Evolutionary conservation across 2,888 invertebrate genomes (phyloP), one percentile per base, ranked within the genome.

Genomic region (Drosophila neonasuta): DNA sequence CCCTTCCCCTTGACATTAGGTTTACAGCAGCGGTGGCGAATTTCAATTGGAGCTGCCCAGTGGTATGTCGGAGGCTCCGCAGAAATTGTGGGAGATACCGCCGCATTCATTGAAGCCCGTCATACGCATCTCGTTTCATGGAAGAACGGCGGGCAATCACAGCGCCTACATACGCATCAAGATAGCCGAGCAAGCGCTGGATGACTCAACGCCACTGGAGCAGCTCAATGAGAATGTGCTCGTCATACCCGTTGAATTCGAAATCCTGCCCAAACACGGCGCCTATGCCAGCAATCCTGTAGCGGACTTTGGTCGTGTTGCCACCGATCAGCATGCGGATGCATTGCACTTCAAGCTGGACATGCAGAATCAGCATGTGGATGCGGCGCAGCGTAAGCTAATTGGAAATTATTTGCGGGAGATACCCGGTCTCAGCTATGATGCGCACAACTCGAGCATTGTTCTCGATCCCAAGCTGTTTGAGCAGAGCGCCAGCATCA

Each of bases 11-110:
- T 24, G 24, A 24, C 34, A 4, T 52, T 20, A 96, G 92, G 94
- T 96, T 78, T 96, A 95, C 91, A 95, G 95, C 89, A 97, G 97
- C 90, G 97, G 97, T 65, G 95, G 96, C 52, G 96, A 97, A 89
- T 95, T 99, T 91, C 95, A 95, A 91, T 92, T 99, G 81, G 96
- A 97, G 91, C 91, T 97, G 89, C 97, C 98, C 64, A 90, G 88
- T 45, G 96, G 95, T 55, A 95, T 95, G 70, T 92, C 93, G 65
- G 95, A 96, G 88, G 97, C 96, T 58, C 94, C 96, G 54, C 95
- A 95, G 88, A 94, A 94, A 84, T 91, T 97, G 82, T 98, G 98
- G 98, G 94, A 96, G 90, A 95, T 99, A 89, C 96, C 96, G 81
- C 97, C 99, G 61, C 96, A 95, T 91, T 94, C 95, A 89, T 94